A percentile compares a stretch with the other conserved stretches of the same genome.
These are phyloP conservation scores for Stegana nigrithorax DNA, from an alignment of 2,888 invertebrate genomes.

Conservation along the genomic window DNA sequence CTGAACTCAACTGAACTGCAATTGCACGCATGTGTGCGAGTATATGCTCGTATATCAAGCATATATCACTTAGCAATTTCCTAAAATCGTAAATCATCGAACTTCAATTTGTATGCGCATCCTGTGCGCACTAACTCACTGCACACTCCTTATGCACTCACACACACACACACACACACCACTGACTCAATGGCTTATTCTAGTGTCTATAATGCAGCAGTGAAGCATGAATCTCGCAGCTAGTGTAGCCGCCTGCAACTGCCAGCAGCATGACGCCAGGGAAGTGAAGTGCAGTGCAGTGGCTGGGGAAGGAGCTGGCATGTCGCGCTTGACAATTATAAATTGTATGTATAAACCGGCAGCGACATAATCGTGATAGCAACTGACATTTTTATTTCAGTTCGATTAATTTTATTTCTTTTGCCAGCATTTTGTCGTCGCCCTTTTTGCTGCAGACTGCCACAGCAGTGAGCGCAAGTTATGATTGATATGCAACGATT, in stretches of 20 bases:
- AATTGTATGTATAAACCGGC: conserved; percentile 51
- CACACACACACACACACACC: no score
- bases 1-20: no score
- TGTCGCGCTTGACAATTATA: conserved; percentile 49
- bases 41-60: conserved; percentile 13
- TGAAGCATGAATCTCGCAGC: not conserved
- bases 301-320: no score
- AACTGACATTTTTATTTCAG: conserved; percentile 33
- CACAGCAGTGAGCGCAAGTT: no score
- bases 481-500: no score
- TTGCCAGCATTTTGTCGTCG: no score
- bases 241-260: conserved; percentile 43
- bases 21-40: not conserved
- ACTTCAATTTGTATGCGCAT: conserved; percentile 41
- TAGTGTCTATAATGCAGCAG: no score
- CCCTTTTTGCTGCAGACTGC: no score
- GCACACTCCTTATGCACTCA: not conserved
- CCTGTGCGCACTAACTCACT: conserved; percentile 28
- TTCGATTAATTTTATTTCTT: conserved; percentile 26
- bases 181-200: no score
- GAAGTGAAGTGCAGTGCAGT: no score
- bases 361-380: conserved; percentile 55
- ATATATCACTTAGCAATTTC: conserved; percentile 58
- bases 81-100: conserved; percentile 48
- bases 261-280: no score